These are phyloP conservation scores for Lamellibrachia columna DNA, from an alignment of 2,888 invertebrate species.

Conservation along the genomic window DNA sequence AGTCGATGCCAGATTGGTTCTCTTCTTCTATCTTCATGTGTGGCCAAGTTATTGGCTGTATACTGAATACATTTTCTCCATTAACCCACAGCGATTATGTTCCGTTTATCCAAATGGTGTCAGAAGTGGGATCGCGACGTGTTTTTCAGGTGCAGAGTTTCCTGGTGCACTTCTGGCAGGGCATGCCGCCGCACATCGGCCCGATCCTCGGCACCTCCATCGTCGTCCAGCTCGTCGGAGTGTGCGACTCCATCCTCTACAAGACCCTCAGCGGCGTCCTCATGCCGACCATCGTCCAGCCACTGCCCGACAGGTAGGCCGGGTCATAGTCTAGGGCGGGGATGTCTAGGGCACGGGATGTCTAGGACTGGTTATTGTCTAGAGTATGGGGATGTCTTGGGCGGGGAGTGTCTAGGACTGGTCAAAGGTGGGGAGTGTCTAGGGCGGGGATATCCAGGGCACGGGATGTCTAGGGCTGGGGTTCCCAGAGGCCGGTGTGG, in stretches of 20 bases:
- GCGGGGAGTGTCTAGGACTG: no score
- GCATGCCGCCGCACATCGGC: constrained; percentile 45
- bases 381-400: no score
- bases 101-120: not conserved
- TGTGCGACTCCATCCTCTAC: constrained; percentile 68
- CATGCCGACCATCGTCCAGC: constrained; percentile 61
- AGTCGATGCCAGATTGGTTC: not conserved
- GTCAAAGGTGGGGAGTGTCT: no score
- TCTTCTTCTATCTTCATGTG: not conserved
- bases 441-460: no score
- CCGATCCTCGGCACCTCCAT: constrained; percentile 42
- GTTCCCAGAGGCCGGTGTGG: no score
- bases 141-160: constrained; percentile 62
- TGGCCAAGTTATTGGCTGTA: not conserved
- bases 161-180: constrained; percentile 47
- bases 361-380: no score
- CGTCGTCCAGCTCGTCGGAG: constrained; percentile 66
- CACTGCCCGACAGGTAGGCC: constrained; percentile 61
- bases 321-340: no score
- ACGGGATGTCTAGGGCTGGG: no score
- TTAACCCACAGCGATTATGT: not conserved
- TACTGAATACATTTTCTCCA: not conserved
- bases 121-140: not conserved
- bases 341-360: no score
- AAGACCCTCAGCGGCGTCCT: constrained; percentile 66